Conservation (phyloP, 2,888 invertebrate species). For the Cecidostiba fungosa region DNA sequence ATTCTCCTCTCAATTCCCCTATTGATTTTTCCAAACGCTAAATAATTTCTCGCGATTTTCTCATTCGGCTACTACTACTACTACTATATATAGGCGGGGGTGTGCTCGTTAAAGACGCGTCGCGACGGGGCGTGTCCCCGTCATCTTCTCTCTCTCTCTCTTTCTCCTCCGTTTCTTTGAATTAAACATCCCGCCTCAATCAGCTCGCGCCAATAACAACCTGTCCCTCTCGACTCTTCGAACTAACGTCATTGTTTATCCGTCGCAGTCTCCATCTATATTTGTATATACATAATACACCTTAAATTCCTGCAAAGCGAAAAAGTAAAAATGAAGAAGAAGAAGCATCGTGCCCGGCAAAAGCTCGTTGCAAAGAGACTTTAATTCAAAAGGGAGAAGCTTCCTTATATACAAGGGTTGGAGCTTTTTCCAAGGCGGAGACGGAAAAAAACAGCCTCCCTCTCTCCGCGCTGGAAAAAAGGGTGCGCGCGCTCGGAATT, state of each 20-base stretch:
- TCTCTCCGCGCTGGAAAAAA: conserved; percentile 27
- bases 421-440: conserved; percentile 13
- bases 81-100: not conserved
- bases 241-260: conserved; percentile 9
- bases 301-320: not conserved
- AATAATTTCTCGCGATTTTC: conserved; percentile 2
- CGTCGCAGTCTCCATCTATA: not conserved
- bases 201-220: conserved; percentile 43
- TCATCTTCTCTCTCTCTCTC: conserved; percentile 3
- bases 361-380: conserved; percentile 25
- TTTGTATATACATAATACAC: not conserved
- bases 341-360: not conserved
- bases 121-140: conserved; percentile 51
- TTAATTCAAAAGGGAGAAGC: conserved; percentile 52
- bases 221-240: not conserved
- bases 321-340: not conserved
- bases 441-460: conserved; percentile 1
- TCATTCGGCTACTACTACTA: not conserved
- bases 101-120: conserved; percentile 55
- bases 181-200: conserved; percentile 64
- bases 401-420: conserved; percentile 2
- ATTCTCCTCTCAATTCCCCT: not conserved
- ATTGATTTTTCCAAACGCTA: not conserved
- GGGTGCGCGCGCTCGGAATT: conserved; percentile 47
- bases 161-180: conserved; percentile 56